phyloP scores from a whole-genome alignment of 2,113 vertebrate genomes.

The Amphilophus citrinellus region DNA sequence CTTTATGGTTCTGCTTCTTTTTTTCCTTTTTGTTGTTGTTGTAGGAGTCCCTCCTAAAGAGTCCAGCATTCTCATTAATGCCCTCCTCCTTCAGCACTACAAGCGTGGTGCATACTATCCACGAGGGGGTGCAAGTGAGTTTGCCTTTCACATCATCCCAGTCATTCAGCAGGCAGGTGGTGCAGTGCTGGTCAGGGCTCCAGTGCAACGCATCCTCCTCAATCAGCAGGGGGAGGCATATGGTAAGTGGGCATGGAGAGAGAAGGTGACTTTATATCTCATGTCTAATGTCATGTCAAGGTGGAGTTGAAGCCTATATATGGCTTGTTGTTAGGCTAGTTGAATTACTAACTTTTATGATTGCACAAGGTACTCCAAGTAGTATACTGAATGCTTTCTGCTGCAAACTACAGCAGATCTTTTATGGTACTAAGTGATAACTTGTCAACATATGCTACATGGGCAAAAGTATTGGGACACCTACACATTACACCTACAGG shows the following conservation, averaged over 20 bases:
- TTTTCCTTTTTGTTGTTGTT: not conserved
- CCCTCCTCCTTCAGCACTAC: conserved; percentile 86
- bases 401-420: not conserved
- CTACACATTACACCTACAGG: not conserved
- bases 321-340: not conserved
- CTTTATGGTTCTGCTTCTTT: not conserved
- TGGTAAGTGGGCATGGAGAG: conserved; percentile 71
- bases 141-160: conserved; percentile 83
- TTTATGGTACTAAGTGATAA: not conserved
- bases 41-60: conserved; percentile 84
- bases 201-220: conserved; percentile 81
- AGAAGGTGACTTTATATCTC: not conserved
- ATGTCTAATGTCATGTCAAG: not conserved
- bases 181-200: conserved; percentile 81
- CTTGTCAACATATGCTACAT: not conserved
- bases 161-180: conserved; percentile 83
- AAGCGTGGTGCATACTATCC: conserved; percentile 87
- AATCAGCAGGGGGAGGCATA: conserved; percentile 64
- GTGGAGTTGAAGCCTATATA: too few relatives aligned
- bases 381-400: not conserved
- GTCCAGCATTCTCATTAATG: conserved; percentile 86
- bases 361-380: not conserved
- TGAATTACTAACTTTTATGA: not conserved
- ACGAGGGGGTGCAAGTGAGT: conserved; percentile 83
- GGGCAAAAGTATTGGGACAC: not conserved